A percentile compares a stretch with the other conserved stretches of the same genome.
Conservation (phyloP, 1,140 invertebrate species). For the Eurosta solidaginis region DNA sequence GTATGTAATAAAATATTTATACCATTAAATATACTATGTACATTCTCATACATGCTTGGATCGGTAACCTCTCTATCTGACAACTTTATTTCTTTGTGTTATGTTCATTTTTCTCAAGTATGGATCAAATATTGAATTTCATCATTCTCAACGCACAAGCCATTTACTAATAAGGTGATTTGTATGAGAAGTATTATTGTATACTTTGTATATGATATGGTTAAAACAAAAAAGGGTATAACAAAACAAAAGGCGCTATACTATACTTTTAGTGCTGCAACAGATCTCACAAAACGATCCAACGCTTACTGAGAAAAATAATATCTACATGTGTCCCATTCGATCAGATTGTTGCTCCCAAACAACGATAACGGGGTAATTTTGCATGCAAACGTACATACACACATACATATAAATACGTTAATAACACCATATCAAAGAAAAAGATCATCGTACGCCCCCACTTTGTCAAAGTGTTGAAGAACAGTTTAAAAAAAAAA, state of each 20-base stretch:
- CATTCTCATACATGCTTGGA: not conserved
- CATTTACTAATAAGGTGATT: not conserved
- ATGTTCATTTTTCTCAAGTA: not conserved
- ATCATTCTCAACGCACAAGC: not conserved
- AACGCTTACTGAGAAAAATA: too few species aligned
- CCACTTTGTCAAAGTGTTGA: too few species aligned
- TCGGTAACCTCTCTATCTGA: not conserved
- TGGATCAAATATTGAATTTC: constrained; percentile 1
- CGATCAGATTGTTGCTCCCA: not conserved
- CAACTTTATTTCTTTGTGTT: not conserved
- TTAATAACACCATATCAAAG: too few species aligned
- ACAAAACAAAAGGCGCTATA: not conserved
- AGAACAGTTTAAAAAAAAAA: too few species aligned
- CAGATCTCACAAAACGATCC: too few species aligned
- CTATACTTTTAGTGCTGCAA: too few species aligned
- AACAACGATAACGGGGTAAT: not conserved
- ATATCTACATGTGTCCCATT: not conserved
- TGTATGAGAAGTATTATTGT: not conserved
- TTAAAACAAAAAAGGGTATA: not conserved
- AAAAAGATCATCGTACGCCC: too few species aligned
- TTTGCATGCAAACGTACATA: not conserved
- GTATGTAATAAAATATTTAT: not conserved
- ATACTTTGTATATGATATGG: not conserved
- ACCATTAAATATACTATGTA: not conserved
- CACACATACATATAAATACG: not conserved